Percentiles rank a stretch among this genome's conserved stretches.
phyloP scores from a whole-genome alignment of 1,140 invertebrate genomes.

The Trissolcus basalis region DNA sequence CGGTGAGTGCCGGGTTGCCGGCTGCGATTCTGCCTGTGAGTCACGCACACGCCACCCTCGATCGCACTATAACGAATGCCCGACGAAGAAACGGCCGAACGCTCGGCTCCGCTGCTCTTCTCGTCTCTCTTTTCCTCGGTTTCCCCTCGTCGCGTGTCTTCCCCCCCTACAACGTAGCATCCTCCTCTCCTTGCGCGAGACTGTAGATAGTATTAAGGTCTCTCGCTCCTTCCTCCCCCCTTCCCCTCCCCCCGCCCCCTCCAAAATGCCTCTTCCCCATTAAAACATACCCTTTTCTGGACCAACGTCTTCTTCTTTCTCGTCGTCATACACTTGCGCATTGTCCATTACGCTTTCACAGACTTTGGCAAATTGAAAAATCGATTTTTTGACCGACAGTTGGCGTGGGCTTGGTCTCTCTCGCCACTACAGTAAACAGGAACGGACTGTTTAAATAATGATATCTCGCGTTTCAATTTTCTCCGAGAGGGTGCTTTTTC shows the following conservation, averaged over 20 bases:
- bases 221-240: slow-evolving; percentile 2
- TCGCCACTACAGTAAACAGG: too few relatives aligned
- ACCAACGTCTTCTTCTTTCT: slow-evolving; percentile 29
- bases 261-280: slow-evolving; percentile 13
- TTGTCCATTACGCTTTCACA: slow-evolving; percentile 18
- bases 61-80: slow-evolving; percentile 50
- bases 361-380: background rate
- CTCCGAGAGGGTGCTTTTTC: too few relatives aligned
- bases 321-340: slow-evolving; percentile 4
- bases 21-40: slow-evolving; percentile 67
- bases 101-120: slow-evolving; percentile 34
- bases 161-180: slow-evolving; percentile 1
- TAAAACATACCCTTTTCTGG: slow-evolving; percentile 40
- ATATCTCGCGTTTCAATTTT: too few relatives aligned
- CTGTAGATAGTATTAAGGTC: slow-evolving; percentile 29
- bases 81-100: slow-evolving; percentile 51
- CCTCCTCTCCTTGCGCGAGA: background rate
- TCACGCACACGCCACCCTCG: slow-evolving; percentile 69
- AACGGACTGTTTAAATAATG: too few relatives aligned
- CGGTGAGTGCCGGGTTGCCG: slow-evolving; percentile 62
- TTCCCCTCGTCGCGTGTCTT: slow-evolving; percentile 33
- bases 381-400: slow-evolving; percentile 2
- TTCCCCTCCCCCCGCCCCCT: background rate
- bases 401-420: background rate
- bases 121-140: slow-evolving; percentile 7